These are phyloP conservation scores for Tetanocera ferruginea DNA, from an alignment of 2,888 invertebrate genomes.

Conservation along the genomic window DNA sequence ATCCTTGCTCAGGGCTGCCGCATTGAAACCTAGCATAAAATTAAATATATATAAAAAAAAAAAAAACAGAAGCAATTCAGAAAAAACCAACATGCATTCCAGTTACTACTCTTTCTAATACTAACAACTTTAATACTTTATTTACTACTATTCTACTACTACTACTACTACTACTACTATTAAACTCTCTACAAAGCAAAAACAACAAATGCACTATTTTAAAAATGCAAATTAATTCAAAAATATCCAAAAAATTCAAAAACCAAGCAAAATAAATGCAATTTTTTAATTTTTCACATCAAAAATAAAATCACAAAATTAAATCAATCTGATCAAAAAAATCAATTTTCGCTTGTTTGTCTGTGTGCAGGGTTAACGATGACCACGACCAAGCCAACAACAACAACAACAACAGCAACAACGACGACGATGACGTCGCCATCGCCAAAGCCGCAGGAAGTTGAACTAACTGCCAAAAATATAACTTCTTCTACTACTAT, in stretches of 20 bases:
- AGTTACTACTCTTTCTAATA: conserved; percentile 25
- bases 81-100: conserved; percentile 31
- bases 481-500: conserved; percentile 42
- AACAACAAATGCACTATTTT: conserved; percentile 31
- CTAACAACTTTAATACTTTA: conserved; percentile 40
- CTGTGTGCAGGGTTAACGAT: conserved; percentile 74
- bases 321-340: conserved; percentile 45
- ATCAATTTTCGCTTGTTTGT: conserved; percentile 72
- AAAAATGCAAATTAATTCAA: conserved; percentile 30
- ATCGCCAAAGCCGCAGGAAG: conserved; percentile 2
- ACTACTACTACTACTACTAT: conserved; percentile 50
- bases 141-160: conserved; percentile 54
- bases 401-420: conserved; percentile 9
- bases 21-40: conserved; percentile 6
- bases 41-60: not conserved
- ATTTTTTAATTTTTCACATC: conserved; percentile 33
- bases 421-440: conserved; percentile 37
- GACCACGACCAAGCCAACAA: conserved; percentile 39
- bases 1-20: conserved; percentile 15
- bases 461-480: conserved; percentile 28
- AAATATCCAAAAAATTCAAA: conserved; percentile 47
- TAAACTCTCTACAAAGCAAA: conserved; percentile 43
- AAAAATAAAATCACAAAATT: conserved; percentile 38
- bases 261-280: conserved; percentile 42
- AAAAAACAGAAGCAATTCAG: conserved; percentile 23